Conservation (phyloP, 2,888 invertebrate genomes). For the Drosophila siamana region DNA sequence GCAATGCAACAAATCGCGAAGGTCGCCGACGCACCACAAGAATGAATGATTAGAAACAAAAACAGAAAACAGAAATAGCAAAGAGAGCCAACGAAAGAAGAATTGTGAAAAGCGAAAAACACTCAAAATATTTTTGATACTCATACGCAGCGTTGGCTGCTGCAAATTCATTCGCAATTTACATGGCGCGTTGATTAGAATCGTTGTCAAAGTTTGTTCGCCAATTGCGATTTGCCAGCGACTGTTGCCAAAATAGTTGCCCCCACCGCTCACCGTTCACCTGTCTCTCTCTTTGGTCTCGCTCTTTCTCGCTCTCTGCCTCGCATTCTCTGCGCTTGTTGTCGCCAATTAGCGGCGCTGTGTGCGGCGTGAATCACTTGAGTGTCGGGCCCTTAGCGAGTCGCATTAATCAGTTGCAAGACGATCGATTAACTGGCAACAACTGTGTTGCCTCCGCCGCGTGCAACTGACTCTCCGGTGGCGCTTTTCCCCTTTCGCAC, state of each 20-base stretch:
- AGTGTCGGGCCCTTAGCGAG: conserved; percentile 59
- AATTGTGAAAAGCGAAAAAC: conserved; percentile 15
- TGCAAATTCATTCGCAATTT: conserved; percentile 59
- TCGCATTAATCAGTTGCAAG: conserved; percentile 84
- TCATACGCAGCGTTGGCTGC: not conserved
- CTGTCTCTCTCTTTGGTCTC: not conserved
- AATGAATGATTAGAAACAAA: conserved; percentile 38
- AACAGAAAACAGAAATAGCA: conserved; percentile 56
- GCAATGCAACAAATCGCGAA: conserved; percentile 44
- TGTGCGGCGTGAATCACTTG: conserved; percentile 43
- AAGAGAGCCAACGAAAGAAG: not conserved
- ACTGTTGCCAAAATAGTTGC: conserved; percentile 48
- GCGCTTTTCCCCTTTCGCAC: conserved; percentile 3
- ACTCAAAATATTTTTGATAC: conserved; percentile 5
- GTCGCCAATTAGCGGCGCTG: conserved; percentile 64
- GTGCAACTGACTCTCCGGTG: conserved; percentile 39
- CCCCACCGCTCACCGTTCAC: not conserved
- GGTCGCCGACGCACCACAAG: conserved; percentile 26
- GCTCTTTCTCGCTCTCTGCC: not conserved
- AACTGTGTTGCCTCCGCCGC: conserved; percentile 55
- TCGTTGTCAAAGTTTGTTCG: conserved; percentile 32
- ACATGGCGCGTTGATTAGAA: conserved; percentile 61
- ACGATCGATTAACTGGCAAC: conserved; percentile 85
- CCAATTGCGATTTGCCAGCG: conserved; percentile 38
- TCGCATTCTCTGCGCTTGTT: conserved; percentile 10